phyloP scores from a whole-genome alignment of 2,888 invertebrate species.

The Brachyptera risi region DNA sequence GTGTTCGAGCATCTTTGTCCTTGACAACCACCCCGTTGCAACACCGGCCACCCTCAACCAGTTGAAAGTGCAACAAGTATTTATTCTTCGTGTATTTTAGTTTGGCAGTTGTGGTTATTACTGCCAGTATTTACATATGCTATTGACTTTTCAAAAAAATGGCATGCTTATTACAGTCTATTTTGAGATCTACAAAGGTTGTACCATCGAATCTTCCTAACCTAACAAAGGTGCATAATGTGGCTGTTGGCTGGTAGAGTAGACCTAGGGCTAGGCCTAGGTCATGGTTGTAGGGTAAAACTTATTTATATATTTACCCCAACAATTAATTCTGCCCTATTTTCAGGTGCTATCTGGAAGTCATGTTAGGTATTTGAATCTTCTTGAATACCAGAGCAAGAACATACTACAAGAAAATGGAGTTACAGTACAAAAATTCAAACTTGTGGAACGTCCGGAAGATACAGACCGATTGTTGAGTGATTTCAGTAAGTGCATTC shows the following conservation, averaged over 20 bases:
- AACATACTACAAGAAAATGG: conserved; percentile 80
- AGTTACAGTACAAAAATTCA: conserved; percentile 82
- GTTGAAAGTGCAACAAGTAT: too few relatives aligned
- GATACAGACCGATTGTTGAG: conserved; percentile 54
- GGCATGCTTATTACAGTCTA: background rate
- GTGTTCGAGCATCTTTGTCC: too few relatives aligned
- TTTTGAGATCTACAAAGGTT: background rate
- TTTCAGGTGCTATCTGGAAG: background rate
- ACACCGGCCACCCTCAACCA: too few relatives aligned
- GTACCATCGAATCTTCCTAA: background rate
- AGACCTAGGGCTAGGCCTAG: background rate
- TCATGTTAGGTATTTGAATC: conserved; percentile 69
- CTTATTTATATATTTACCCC: too few relatives aligned
- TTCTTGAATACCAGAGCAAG: conserved; percentile 97
- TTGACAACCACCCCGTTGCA: too few relatives aligned
- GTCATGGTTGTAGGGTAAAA: background rate
- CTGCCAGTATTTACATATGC: too few relatives aligned
- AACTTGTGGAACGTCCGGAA: conserved; percentile 67
- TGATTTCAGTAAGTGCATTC: conserved; percentile 60
- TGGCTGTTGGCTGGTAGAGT: background rate
- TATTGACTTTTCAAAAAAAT: too few relatives aligned
- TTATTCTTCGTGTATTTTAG: too few relatives aligned
- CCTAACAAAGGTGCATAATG: background rate
- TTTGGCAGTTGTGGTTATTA: too few relatives aligned
- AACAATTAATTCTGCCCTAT: background rate